These are phyloP conservation scores for Sterrhoptilus dennistouni DNA, from an alignment of 2,113 vertebrate species.

Conservation along the genomic window DNA sequence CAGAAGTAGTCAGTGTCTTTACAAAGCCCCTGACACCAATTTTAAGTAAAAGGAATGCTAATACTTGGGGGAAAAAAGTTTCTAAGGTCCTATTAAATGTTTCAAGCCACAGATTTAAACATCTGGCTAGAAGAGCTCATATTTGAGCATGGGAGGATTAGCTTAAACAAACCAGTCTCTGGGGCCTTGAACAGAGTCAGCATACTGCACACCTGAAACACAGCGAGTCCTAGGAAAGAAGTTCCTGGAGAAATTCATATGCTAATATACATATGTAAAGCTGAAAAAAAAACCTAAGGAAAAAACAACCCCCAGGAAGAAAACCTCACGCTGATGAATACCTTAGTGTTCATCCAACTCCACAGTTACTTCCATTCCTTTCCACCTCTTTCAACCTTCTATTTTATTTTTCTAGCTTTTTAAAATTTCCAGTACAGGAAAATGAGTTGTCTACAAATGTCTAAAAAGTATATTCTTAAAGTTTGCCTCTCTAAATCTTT, in stretches of 20 bases:
- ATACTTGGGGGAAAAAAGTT: not conserved
- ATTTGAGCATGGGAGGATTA: not conserved
- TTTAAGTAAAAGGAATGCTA: slow-evolving; percentile 54
- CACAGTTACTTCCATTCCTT: not conserved
- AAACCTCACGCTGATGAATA: not conserved
- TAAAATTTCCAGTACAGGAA: not conserved
- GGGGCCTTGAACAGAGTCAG: slow-evolving; percentile 6
- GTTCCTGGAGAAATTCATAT: not conserved
- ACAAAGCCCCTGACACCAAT: slow-evolving; percentile 41
- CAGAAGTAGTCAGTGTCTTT: slow-evolving; percentile 41
- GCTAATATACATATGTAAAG: not conserved
- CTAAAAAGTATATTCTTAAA: not conserved
- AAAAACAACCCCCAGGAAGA: not conserved
- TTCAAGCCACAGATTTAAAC: slow-evolving; percentile 46
- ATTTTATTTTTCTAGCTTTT: not conserved
- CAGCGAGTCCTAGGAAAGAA: not conserved
- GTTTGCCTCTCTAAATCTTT: not conserved
- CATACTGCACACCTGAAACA: slow-evolving; percentile 10
- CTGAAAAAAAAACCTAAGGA: slow-evolving; percentile 11
- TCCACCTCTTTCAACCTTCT: not conserved
- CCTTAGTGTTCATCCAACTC: not conserved
- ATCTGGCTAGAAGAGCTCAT: slow-evolving; percentile 1
- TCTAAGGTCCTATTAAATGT: slow-evolving; percentile 4
- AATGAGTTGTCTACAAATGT: not conserved
- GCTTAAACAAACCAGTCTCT: slow-evolving; percentile 30